Evolutionary conservation across 2,113 vertebrate species (phyloP), one percentile per base, ranked within the genome.

Genomic region (Gallinago paraguaiae): DNA sequence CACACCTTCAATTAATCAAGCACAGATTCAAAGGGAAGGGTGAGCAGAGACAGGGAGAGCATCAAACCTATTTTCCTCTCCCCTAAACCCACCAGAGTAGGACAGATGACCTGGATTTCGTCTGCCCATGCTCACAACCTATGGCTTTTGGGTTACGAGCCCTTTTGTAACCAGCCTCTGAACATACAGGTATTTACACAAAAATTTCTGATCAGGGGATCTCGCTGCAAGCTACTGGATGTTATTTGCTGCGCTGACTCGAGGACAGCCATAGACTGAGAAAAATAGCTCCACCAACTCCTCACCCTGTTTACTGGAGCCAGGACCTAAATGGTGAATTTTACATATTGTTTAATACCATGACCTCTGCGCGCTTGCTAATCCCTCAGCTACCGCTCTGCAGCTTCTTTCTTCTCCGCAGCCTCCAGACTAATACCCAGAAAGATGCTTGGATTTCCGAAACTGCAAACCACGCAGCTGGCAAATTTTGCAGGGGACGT

Each of bases 381-480:
- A 95, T 97, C 95, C 92, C 70, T 85, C 86, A 89, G 68, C 89
- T 78, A 69, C 84, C 0, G 37, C 89, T 95, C 90, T 89, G 72
- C 90, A 88, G 86, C 86, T 89, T 86, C 93, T 96, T 94, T 95
- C 89, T 85, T 84, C 43, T 84, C 82, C 39, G 18, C 79, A 95
- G 88, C 91, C 86, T 95, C 92, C 88, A 85, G 76, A 71, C 65
- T 97, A 97, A 97, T 97, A 96, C 92, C 90, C 92, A 88, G 90
- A 95, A 95, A 95, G 97, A 96, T 94, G 90, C 90, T 84, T 65
- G 95, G 93, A 92, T 97, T 97, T 96, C 96, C 17, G 11, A 97
- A 97, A 97, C 61, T 96, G 92, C 90, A 92, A 77, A 74, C 72
- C 43, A 67, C 1, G 88, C 96, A 96, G 68, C 82, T 88, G 67